Evolutionary conservation across 2,888 invertebrate species (phyloP).

Genomic region (Gari tellinella): DNA sequence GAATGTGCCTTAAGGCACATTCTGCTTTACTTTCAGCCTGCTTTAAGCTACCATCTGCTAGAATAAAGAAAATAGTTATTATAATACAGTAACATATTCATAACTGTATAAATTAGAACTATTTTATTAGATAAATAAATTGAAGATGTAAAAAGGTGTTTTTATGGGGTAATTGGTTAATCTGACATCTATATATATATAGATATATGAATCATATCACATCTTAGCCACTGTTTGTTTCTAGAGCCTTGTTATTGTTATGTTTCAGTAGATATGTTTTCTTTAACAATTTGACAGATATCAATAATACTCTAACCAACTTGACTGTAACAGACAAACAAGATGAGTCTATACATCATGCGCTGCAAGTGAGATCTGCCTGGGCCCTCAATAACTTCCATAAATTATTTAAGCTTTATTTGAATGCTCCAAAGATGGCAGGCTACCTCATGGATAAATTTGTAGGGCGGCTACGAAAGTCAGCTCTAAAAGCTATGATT

Average conservation of each 20-base stretch:
- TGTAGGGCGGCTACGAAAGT: constrained; percentile 96
- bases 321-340: constrained; percentile 91
- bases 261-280: too few species aligned
- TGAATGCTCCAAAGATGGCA: constrained; percentile 96
- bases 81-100: too few species aligned
- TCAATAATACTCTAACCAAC: constrained; percentile 94
- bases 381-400: constrained; percentile 97
- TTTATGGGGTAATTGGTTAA: too few species aligned
- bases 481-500: constrained; percentile 95
- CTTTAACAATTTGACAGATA: constrained; percentile 87
- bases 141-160: too few species aligned
- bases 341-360: constrained; percentile 93
- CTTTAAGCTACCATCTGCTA: too few species aligned
- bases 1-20: too few species aligned
- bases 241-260: too few species aligned
- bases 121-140: too few species aligned
- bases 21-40: too few species aligned
- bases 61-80: too few species aligned
- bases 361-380: constrained; percentile 94
- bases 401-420: constrained; percentile 96
- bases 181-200: too few species aligned
- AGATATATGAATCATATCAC: not conserved
- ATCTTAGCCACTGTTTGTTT: not conserved
- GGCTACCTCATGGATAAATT: constrained; percentile 99
- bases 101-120: too few species aligned